These are phyloP conservation scores for Lepidurus apus DNA, from an alignment of 1,140 invertebrate species.

Conservation along the genomic window DNA sequence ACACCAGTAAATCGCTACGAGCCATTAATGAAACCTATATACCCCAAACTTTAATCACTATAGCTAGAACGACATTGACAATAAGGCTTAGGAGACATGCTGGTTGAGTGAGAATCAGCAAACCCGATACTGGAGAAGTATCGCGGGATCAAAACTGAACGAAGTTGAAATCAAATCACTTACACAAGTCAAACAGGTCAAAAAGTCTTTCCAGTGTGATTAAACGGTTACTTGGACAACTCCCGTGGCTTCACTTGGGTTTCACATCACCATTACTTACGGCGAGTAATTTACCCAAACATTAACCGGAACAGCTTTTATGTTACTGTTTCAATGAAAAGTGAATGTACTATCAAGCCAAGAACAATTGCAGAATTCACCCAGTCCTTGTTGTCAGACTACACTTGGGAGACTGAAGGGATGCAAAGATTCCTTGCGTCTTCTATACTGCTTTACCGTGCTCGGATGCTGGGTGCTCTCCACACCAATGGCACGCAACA, in stretches of 20 bases:
- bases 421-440: slow-evolving; percentile 10
- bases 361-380: background rate
- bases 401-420: background rate
- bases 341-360: background rate
- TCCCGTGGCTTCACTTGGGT: background rate
- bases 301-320: background rate
- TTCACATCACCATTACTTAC: background rate
- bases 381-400: background rate
- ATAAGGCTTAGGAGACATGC: background rate
- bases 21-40: no score
- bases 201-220: background rate
- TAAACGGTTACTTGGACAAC: background rate
- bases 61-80: background rate
- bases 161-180: background rate
- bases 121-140: background rate
- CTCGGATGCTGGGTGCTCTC: background rate
- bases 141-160: background rate
- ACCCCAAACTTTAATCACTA: background rate
- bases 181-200: background rate
- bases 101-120: background rate
- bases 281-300: no score
- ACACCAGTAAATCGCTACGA: no score
- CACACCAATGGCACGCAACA: slow-evolving; percentile 3
- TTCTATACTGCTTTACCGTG: slow-evolving; percentile 1
- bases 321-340: background rate